Base-by-base conservation (phyloP, 2,797 vertebrate genomes). In the Phoxinus dragarum region DNA sequence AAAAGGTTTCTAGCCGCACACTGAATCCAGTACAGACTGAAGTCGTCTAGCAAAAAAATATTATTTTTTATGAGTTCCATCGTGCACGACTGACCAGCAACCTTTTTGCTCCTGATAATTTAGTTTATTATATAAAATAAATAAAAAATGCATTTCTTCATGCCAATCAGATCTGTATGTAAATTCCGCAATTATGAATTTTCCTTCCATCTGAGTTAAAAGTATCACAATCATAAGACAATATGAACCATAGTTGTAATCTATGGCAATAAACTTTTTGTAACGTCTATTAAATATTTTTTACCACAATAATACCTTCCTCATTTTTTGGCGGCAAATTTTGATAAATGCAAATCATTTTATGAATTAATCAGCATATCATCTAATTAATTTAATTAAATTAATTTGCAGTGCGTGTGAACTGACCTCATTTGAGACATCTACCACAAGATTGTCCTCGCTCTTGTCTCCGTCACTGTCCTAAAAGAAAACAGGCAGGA, bases 381-480 rank as follows among this genome's bases (percentile, higher is more conserved):
- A 47, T n/a, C 12, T 64, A 66, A 34, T 17, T 17, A 38, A 56
- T 23, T 38, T 1, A 5, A 40, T 38, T 16, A 23, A 4, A 47
- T 59, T 71, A n/a, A 68, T 64, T 79, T 44, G 17, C 31, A 14
- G 14, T 61, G 23, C 3, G n/a, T 59, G 23, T 68, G 19, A 31
- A 66, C 92, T 88, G 93, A 99, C 98, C 97, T 99, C 98, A 93
- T 99, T 99, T 88, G 98, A 99, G 90, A 99, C 98, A 47, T 99
- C 98, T 67, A 99, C 98, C 85, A 99, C 98, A 88, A 99, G 95
- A 92, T 99, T 90, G 82, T 90, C 98, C 85, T 99, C 98, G 0
- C 98, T 99, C 92, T 99, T 99, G 91, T 99, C 98, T 40, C 96
- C 98, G 84, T 99, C 98, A 0, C 98, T 99, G 93, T 99, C 98